Conservation (phyloP, 1,140 invertebrate genomes). For the Parapsyche elsis region DNA sequence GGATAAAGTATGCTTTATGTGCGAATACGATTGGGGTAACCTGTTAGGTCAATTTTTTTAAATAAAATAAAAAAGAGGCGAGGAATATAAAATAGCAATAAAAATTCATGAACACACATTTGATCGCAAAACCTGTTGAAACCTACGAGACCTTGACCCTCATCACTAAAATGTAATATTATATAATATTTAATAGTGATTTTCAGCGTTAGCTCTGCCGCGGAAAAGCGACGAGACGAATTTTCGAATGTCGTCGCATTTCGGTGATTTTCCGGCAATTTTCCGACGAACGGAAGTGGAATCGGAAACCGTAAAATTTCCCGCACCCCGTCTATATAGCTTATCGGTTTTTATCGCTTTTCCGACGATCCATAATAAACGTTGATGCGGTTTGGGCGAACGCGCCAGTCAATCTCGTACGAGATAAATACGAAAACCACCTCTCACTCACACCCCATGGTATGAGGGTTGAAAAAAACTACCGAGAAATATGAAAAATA, state of each 20-base stretch:
- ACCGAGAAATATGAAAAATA: too few species aligned
- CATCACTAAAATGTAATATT: too few species aligned
- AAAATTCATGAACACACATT: too few species aligned
- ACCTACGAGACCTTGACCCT: background rate
- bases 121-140: background rate
- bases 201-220: too few species aligned
- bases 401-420: conserved; percentile 2
- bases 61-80: too few species aligned
- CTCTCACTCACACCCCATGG: too few species aligned
- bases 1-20: too few species aligned
- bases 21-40: too few species aligned
- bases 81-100: too few species aligned
- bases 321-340: conserved; percentile 27
- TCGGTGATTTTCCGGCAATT: conserved; percentile 15
- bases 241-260: background rate
- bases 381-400: conserved; percentile 16
- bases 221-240: background rate
- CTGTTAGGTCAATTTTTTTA: too few species aligned
- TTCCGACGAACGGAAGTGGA: conserved; percentile 3
- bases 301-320: conserved; percentile 30
- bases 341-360: conserved; percentile 32
- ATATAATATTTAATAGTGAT: too few species aligned
- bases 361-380: conserved; percentile 25
- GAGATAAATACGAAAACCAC: background rate
- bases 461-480: too few species aligned